Percentiles rank a stretch among this genome's conserved stretches.
Conservation (phyloP, 2,888 invertebrate genomes). For the Eupelmus urozonus region DNA sequence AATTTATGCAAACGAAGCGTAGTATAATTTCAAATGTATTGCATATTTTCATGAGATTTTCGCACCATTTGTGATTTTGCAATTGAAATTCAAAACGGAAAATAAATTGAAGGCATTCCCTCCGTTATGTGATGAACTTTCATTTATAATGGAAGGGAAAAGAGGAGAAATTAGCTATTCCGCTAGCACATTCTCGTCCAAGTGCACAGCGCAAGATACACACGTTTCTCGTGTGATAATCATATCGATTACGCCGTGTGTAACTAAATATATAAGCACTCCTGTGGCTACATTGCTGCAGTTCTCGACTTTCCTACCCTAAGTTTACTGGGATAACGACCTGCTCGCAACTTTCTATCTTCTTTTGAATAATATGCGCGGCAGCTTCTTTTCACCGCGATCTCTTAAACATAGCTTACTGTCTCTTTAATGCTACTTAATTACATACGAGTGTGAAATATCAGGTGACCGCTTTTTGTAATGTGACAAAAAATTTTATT, state of each 20-base stretch:
- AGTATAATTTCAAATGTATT: no score
- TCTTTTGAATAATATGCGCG: constrained; percentile 30
- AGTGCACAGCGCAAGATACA: not conserved
- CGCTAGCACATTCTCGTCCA: constrained; percentile 7
- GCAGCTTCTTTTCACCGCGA: not conserved
- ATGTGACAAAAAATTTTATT: no score
- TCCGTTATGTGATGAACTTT: no score
- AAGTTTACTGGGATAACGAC: constrained; percentile 41
- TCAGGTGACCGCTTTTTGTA: no score
- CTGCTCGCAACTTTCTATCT: constrained; percentile 37
- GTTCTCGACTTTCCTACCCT: constrained; percentile 36
- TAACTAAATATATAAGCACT: constrained; percentile 41
- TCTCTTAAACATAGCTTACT: constrained; percentile 1
- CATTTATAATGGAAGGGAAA: no score
- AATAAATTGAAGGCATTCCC: no score
- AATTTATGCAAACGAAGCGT: no score
- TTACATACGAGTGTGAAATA: no score
- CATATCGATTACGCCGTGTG: constrained; percentile 36
- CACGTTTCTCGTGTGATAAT: constrained; percentile 27
- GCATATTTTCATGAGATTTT: no score
- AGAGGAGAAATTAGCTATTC: not conserved
- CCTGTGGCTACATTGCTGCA: constrained; percentile 11
- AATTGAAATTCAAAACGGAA: no score
- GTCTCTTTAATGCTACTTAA: not conserved
- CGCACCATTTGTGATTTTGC: no score